These are phyloP conservation scores for Perca fluviatilis DNA, from an alignment of 2,113 vertebrate species.

Conservation along the genomic window DNA sequence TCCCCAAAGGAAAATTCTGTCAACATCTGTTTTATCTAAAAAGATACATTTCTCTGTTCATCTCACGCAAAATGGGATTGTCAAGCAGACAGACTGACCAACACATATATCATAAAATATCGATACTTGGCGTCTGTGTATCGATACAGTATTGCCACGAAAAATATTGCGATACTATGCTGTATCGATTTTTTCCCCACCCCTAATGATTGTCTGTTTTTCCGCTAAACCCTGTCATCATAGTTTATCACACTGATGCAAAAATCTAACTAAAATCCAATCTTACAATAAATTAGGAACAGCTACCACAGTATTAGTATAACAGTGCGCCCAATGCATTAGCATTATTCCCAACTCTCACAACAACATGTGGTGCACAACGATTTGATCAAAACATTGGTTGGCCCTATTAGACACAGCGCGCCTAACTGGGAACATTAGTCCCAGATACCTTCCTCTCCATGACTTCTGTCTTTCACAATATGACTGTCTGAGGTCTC, in stretches of 20 bases:
- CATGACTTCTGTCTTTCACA: neutral
- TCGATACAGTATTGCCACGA: too few relatives aligned
- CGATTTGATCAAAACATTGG: conserved; percentile 24
- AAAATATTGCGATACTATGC: too few relatives aligned
- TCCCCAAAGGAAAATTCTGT: too few relatives aligned
- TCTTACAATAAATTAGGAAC: neutral
- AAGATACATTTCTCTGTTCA: too few relatives aligned
- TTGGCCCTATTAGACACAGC: neutral
- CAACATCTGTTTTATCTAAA: too few relatives aligned
- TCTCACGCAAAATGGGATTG: too few relatives aligned
- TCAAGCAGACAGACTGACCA: too few relatives aligned
- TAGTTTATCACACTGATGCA: neutral
- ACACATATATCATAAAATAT: too few relatives aligned
- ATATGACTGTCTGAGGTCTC: neutral
- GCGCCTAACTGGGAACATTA: conserved; percentile 8
- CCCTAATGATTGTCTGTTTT: neutral
- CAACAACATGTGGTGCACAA: conserved; percentile 13
- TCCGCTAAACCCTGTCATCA: neutral
- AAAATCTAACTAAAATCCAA: neutral
- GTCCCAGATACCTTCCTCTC: neutral
- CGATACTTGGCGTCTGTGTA: too few relatives aligned
- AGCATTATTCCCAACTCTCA: neutral
- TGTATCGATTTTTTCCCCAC: too few relatives aligned
- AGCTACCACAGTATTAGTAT: neutral
- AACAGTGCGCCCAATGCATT: neutral